These are phyloP conservation scores for Zelleria hepariella DNA, from an alignment of 2,888 invertebrate species.

Conservation along the genomic window DNA sequence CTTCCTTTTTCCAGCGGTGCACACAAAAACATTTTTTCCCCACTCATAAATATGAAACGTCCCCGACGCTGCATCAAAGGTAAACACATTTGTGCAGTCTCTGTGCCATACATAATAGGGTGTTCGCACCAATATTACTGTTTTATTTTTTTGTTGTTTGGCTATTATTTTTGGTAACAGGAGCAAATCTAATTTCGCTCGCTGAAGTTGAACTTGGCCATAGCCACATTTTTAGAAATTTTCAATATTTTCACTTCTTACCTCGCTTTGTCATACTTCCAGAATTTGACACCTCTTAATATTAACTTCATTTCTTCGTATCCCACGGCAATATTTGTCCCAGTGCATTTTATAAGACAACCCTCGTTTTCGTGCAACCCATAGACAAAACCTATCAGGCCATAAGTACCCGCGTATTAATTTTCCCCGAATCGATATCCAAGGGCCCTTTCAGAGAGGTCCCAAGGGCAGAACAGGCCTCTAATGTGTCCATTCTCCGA, in stretches of 20 bases:
- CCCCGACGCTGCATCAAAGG: neutral
- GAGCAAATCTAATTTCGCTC: too few relatives aligned
- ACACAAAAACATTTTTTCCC: neutral
- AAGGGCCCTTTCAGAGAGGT: slow-evolving; percentile 31
- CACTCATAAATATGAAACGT: slow-evolving; percentile 24
- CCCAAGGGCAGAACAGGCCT: slow-evolving; percentile 40
- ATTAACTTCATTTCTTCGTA: too few relatives aligned
- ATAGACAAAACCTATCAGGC: neutral
- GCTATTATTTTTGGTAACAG: too few relatives aligned
- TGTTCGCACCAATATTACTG: neutral
- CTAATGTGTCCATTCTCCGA: slow-evolving; percentile 53
- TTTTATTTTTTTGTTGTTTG: neutral
- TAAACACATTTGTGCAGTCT: neutral
- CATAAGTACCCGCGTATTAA: slow-evolving; percentile 34
- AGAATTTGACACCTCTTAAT: too few relatives aligned
- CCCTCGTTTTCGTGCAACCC: too few relatives aligned
- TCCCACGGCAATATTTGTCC: too few relatives aligned
- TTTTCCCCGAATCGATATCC: slow-evolving; percentile 48
- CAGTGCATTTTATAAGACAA: too few relatives aligned
- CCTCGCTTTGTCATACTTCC: too few relatives aligned
- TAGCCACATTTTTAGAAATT: too few relatives aligned
- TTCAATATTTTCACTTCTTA: too few relatives aligned
- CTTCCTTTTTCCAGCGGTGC: neutral
- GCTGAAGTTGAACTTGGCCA: too few relatives aligned
- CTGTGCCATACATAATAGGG: neutral